Conservation (phyloP, 2,113 vertebrate species). For the Odontesthes bonariensis region DNA sequence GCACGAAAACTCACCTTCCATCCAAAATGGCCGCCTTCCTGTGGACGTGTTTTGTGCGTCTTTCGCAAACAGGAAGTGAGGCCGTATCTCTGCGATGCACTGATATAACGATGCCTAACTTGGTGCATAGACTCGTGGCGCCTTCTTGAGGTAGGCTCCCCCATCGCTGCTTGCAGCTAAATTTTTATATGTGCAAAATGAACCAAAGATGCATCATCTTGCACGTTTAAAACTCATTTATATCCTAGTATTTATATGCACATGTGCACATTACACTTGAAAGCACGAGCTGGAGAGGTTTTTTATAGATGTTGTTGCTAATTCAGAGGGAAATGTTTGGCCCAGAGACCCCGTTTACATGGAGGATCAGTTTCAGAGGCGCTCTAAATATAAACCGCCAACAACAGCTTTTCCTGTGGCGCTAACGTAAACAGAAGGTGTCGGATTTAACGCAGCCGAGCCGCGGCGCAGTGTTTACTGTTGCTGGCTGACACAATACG, state of each 20-base stretch:
- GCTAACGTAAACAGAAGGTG: conserved; percentile 31
- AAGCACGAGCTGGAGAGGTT: not conserved
- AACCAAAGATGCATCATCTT: too few relatives aligned
- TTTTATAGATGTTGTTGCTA: conserved; percentile 32
- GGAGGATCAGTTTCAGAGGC: conserved; percentile 32
- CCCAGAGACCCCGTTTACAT: conserved; percentile 39
- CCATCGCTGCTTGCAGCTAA: too few relatives aligned
- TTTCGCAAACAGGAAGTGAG: too few relatives aligned
- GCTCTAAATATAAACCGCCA: conserved; percentile 53
- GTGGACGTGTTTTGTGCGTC: too few relatives aligned
- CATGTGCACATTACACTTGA: not conserved
- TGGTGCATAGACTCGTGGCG: too few relatives aligned
- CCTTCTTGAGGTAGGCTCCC: too few relatives aligned
- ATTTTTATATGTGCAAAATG: too few relatives aligned
- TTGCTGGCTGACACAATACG: not conserved
- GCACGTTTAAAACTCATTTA: not conserved
- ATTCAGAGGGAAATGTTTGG: conserved; percentile 38
- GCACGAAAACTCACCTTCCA: too few relatives aligned
- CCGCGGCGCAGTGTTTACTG: not conserved
- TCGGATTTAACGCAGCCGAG: not conserved
- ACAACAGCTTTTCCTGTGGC: not conserved
- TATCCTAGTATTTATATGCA: not conserved
- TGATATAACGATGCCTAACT: too few relatives aligned
- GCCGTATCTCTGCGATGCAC: too few relatives aligned
- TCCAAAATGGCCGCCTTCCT: too few relatives aligned